Evolutionary conservation across 1,140 invertebrate genomes (phyloP), one percentile per base, ranked within the genome.

Genomic region (Solen grandis): DNA sequence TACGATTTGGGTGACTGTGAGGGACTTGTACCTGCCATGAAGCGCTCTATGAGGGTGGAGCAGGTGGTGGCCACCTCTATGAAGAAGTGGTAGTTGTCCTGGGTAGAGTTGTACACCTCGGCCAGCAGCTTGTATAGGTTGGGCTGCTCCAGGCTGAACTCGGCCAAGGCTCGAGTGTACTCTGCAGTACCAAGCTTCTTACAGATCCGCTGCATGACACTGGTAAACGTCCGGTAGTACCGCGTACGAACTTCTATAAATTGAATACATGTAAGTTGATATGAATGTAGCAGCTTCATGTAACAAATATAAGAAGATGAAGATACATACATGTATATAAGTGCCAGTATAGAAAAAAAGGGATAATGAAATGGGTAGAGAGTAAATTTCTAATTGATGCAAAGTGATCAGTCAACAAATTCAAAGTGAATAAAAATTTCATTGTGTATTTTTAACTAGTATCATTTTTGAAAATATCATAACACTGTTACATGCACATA

Each of bases 71-170:
- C 81, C 55, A 82, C 69, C 41, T 82, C 55, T n/a, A 82, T 69
- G 31, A 82, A 82, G 66, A 82, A 82, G 16, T 46, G 27, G 52
- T 76, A 82, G 1, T 33, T 82, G n/a, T 82, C 74, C 16, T 82
- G 65, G 27, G 16, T 36, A 2, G 81, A 68, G 33, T 77, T 36
- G 2, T 52, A 5, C 4, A 82, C 66, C 59, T 82, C 81, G 4
- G 50, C 35, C 46, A 82, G 35, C 10, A 82, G 60, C 55, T 82
- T 82, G 46, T 77, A 54, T 22, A 82, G 63, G 41, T 82, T 82
- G 29, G 66, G 73, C 46, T 82, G 73, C 31, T 82, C 81, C 1
- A 72, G 46, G 13, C 46, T 31, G 50, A 77, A 69, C 36, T 63
- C 65, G 16, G 65, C 52, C 36, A 82, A 25, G 29, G 81, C 81